A percentile compares a stretch with the other conserved stretches of the same genome.
Evolutionary conservation across 2,888 invertebrate genomes (phyloP).

Genomic region (Harpalus rufipes): DNA sequence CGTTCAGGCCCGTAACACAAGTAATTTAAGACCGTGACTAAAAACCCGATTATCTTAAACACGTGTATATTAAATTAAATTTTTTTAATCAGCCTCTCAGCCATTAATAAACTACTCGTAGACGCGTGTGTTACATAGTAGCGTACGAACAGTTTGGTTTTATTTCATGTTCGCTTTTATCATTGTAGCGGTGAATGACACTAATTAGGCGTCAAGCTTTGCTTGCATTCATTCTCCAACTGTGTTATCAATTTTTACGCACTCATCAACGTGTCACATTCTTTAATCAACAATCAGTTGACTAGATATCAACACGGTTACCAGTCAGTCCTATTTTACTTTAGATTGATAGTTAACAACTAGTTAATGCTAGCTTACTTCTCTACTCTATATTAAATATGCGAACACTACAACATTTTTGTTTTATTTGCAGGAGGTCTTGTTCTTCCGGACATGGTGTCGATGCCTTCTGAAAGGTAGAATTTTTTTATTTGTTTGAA

Average conservation of each 20-base stretch:
- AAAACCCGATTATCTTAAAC: conserved; percentile 60
- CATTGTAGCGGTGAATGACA: conserved; percentile 33
- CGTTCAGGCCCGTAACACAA: conserved; percentile 56
- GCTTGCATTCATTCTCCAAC: conserved; percentile 19
- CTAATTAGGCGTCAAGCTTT: conserved; percentile 15
- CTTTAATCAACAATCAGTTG: conserved; percentile 12
- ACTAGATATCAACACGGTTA: neutral
- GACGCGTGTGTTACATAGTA: conserved; percentile 46
- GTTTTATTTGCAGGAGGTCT: neutral
- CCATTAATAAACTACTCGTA: conserved; percentile 47
- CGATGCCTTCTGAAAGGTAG: neutral
- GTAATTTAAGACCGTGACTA: conserved; percentile 65
- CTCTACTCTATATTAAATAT: neutral
- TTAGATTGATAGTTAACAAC: neutral
- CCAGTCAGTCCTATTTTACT: neutral
- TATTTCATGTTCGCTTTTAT: conserved; percentile 39
- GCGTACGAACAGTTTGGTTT: conserved; percentile 34
- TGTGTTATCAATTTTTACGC: conserved; percentile 34
- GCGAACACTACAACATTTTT: neutral
- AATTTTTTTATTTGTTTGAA: neutral
- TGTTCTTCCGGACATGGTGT: neutral
- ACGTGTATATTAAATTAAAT: conserved; percentile 63
- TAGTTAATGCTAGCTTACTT: neutral
- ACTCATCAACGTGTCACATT: conserved; percentile 25
- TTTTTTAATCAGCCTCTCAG: conserved; percentile 39